Evolutionary conservation across 2,888 invertebrate genomes (phyloP).

Genomic region (Nomada fucata): DNA sequence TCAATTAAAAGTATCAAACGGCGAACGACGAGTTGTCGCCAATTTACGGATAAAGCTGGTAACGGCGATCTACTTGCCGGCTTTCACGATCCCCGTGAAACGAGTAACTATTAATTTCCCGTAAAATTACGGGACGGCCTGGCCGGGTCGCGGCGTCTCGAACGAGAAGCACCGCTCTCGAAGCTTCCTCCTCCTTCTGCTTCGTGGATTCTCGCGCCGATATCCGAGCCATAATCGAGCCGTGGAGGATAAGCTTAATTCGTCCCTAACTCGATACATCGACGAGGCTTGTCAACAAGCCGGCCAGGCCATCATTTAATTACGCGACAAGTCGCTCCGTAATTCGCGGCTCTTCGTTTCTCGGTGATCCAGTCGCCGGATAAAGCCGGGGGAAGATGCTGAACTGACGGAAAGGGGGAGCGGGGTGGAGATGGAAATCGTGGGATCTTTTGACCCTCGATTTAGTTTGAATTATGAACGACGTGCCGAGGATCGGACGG

Average conservation of each 20-base stretch:
- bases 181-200: slow-evolving; percentile 29
- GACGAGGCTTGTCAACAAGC: slow-evolving; percentile 77
- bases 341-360: slow-evolving; percentile 51
- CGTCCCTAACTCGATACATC: slow-evolving; percentile 78
- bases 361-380: slow-evolving; percentile 7
- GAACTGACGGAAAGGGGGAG: background rate
- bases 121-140: slow-evolving; percentile 58
- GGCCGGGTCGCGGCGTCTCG: slow-evolving; percentile 23
- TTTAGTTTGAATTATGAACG: background rate
- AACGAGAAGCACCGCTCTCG: slow-evolving; percentile 22
- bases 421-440: no score
- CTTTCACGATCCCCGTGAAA: slow-evolving; percentile 60
- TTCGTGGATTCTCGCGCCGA: slow-evolving; percentile 54
- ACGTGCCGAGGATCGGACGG: no score
- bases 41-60: slow-evolving; percentile 41
- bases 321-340: slow-evolving; percentile 75
- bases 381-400: background rate
- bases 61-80: slow-evolving; percentile 21
- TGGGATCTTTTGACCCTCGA: background rate
- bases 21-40: slow-evolving; percentile 25
- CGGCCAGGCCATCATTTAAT: slow-evolving; percentile 80
- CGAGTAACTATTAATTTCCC: slow-evolving; percentile 68
- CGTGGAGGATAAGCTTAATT: slow-evolving; percentile 72
- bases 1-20: slow-evolving; percentile 49
- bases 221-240: slow-evolving; percentile 71